These are phyloP conservation scores for Ecdyonurus torrentis DNA, from an alignment of 2,888 invertebrate species.

Conservation along the genomic window DNA sequence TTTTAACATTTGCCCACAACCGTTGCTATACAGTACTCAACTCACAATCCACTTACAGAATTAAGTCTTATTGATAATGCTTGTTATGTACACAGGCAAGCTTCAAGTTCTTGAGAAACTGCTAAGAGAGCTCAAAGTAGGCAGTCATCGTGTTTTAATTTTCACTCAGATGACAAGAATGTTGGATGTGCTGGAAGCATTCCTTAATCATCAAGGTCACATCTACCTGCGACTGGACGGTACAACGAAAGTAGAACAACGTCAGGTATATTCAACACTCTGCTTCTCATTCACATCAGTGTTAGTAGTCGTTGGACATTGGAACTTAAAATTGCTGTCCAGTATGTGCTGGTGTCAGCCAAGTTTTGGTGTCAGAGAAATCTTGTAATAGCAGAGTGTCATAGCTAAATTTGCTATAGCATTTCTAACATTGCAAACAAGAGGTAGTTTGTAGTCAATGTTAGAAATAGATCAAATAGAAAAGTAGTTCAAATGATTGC, in stretches of 20 bases:
- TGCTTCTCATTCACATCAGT: neutral
- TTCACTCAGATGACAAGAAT: constrained; percentile 99
- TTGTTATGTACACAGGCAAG: constrained; percentile 39
- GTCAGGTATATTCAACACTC: constrained; percentile 43
- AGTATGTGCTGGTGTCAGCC: neutral
- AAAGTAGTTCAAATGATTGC: too few relatives aligned
- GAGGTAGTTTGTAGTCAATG: too few relatives aligned
- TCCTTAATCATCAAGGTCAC: constrained; percentile 92
- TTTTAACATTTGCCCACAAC: too few relatives aligned
- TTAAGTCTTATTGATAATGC: too few relatives aligned
- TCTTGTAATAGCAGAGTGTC: neutral
- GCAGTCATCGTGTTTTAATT: constrained; percentile 79
- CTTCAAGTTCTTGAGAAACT: constrained; percentile 74
- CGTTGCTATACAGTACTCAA: too few relatives aligned
- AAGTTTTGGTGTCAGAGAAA: neutral
- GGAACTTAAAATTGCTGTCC: neutral
- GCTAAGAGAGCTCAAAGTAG: constrained; percentile 64
- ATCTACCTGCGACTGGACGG: constrained; percentile 94
- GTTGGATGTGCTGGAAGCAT: constrained; percentile 94
- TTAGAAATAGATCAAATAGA: too few relatives aligned
- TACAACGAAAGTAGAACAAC: constrained; percentile 82
- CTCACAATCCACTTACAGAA: too few relatives aligned
- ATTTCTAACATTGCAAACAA: neutral
- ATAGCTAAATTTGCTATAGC: neutral
- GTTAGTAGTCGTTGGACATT: too few relatives aligned